Evolutionary conservation across 2,888 invertebrate genomes (phyloP).

Genomic region (Dromius quadrimaculatus): DNA sequence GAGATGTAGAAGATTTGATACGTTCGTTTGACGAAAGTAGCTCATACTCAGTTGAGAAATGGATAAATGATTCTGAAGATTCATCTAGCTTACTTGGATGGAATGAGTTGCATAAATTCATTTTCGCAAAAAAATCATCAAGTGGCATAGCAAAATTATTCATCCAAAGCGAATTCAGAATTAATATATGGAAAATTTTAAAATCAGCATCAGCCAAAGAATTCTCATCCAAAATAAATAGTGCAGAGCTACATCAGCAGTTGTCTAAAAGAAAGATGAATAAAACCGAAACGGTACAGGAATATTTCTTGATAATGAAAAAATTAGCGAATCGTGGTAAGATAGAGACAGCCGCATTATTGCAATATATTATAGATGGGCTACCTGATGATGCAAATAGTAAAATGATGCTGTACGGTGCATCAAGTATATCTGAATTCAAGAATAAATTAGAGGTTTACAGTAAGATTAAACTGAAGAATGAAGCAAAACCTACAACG

Average conservation of each 20-base stretch:
- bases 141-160: constrained; percentile 52
- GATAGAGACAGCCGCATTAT: constrained; percentile 52
- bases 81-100: constrained; percentile 44
- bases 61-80: constrained; percentile 54
- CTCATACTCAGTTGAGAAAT: constrained; percentile 48
- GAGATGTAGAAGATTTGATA: constrained; percentile 26
- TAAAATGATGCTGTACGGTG: constrained; percentile 55
- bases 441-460: constrained; percentile 55
- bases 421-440: constrained; percentile 52
- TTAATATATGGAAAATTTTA: constrained; percentile 40
- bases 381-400: constrained; percentile 54
- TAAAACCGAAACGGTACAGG: constrained; percentile 59
- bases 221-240: constrained; percentile 39
- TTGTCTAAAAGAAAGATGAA: constrained; percentile 56
- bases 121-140: constrained; percentile 53
- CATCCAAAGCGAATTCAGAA: constrained; percentile 48
- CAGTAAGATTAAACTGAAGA: constrained; percentile 43
- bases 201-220: constrained; percentile 37
- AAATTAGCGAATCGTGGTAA: constrained; percentile 57
- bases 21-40: constrained; percentile 18
- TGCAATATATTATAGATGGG: constrained; percentile 56
- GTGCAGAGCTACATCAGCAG: constrained; percentile 15
- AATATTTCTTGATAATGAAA: constrained; percentile 61
- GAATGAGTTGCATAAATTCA: constrained; percentile 51
- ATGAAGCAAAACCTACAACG: not conserved